These are phyloP conservation scores for Calidris pugnax DNA, from an alignment of 2,113 vertebrate genomes.

Conservation along the genomic window DNA sequence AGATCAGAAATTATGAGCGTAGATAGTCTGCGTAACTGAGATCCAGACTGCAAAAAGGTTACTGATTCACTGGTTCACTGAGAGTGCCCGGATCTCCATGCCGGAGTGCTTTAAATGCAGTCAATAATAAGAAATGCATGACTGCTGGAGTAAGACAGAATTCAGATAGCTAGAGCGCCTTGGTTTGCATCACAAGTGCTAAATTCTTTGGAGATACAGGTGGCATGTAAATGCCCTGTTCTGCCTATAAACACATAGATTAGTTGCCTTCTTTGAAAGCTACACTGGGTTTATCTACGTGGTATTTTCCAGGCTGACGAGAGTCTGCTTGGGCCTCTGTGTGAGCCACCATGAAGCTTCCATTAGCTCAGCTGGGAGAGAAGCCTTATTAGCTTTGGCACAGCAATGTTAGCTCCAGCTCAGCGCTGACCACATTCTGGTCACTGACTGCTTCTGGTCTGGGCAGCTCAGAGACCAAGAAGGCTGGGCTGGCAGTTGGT, in stretches of 20 bases:
- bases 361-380: conserved; percentile 22
- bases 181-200: not conserved
- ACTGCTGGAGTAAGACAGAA: not conserved
- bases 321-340: not conserved
- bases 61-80: not conserved
- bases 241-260: not conserved
- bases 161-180: not conserved
- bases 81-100: not conserved
- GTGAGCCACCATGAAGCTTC: conserved; percentile 21
- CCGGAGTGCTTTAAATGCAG: not conserved
- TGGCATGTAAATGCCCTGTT: not conserved
- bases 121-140: not conserved
- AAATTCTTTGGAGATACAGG: not conserved
- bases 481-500: conserved; percentile 15
- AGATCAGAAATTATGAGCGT: fast-evolving
- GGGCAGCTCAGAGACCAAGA: not conserved
- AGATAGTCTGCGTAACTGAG: not conserved
- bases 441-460: conserved; percentile 30
- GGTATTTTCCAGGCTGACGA: not conserved
- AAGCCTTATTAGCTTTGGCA: conserved; percentile 16
- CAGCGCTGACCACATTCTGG: conserved; percentile 33
- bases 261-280: not conserved
- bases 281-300: not conserved
- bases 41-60: not conserved
- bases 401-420: not conserved